These are phyloP conservation scores for Peucedramus taeniatus DNA, from an alignment of 2,113 vertebrate species.

Conservation along the genomic window DNA sequence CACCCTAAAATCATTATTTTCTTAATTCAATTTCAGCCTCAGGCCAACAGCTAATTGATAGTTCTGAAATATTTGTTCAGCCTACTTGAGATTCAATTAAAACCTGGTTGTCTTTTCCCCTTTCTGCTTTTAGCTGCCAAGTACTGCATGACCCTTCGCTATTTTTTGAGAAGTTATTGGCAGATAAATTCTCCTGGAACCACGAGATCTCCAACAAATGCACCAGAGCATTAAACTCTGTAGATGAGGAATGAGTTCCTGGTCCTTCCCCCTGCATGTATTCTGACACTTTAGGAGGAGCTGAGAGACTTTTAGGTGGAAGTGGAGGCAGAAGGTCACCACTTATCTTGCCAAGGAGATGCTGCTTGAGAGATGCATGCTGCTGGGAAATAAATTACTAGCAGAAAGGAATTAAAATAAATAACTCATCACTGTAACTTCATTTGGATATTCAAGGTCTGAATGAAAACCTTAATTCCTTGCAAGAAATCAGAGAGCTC, in stretches of 20 bases:
- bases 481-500: background rate
- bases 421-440: background rate
- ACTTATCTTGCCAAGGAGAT: background rate
- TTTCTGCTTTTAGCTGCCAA: background rate
- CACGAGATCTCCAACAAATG: background rate
- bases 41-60: background rate
- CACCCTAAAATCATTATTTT: background rate
- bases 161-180: constrained; percentile 5
- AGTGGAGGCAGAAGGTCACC: background rate
- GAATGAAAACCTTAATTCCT: background rate
- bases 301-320: background rate
- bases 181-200: background rate
- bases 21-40: background rate
- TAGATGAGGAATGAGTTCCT: background rate
- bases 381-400: background rate
- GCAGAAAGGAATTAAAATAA: background rate
- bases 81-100: background rate
- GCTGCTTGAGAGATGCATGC: background rate
- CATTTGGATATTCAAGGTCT: background rate
- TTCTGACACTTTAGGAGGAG: background rate
- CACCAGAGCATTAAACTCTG: background rate
- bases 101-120: background rate
- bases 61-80: background rate
- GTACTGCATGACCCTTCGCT: background rate
- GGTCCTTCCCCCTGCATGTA: background rate